Percentiles rank a stretch among this genome's conserved stretches.
Evolutionary conservation across 2,113 vertebrate species (phyloP).

Genomic region (Atherinomorus stipes): DNA sequence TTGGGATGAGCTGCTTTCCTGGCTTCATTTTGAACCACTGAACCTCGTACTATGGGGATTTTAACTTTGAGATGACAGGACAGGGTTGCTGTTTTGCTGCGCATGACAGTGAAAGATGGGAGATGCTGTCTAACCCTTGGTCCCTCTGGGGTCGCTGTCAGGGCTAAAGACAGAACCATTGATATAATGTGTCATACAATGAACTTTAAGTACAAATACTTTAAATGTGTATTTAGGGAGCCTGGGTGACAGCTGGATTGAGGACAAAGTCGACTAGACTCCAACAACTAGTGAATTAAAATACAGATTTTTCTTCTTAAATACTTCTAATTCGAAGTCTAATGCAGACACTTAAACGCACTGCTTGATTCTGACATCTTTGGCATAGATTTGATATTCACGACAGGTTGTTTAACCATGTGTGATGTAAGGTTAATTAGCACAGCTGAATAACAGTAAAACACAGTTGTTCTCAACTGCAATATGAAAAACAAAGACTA

Average conservation of each 20-base stretch:
- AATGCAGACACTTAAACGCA: too few species aligned
- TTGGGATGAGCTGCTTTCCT: conserved; percentile 39
- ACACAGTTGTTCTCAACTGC: not conserved
- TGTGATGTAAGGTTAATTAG: conserved; percentile 59
- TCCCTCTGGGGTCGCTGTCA: conserved; percentile 52
- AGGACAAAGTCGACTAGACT: too few species aligned
- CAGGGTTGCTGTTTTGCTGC: conserved; percentile 56
- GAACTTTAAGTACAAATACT: conserved; percentile 59
- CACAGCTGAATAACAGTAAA: conserved; percentile 49
- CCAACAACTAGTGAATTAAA: too few species aligned
- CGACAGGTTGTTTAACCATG: conserved; percentile 34
- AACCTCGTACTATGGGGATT: conserved; percentile 61
- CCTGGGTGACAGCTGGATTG: conserved; percentile 6
- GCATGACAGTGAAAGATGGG: conserved; percentile 45
- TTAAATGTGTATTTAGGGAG: conserved; percentile 39
- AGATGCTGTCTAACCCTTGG: conserved; percentile 54
- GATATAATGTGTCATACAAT: conserved; percentile 54
- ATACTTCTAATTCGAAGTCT: too few species aligned
- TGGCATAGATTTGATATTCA: conserved; percentile 40
- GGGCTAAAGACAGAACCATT: conserved; percentile 58
- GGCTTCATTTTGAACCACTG: conserved; percentile 64
- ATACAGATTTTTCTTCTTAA: too few species aligned
- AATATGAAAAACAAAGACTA: not conserved
- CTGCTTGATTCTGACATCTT: not conserved
- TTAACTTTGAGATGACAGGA: conserved; percentile 66